A percentile compares a stretch with the other conserved stretches of the same genome.
Conservation (phyloP, 2,888 invertebrate species). For the Meganola albula region DNA sequence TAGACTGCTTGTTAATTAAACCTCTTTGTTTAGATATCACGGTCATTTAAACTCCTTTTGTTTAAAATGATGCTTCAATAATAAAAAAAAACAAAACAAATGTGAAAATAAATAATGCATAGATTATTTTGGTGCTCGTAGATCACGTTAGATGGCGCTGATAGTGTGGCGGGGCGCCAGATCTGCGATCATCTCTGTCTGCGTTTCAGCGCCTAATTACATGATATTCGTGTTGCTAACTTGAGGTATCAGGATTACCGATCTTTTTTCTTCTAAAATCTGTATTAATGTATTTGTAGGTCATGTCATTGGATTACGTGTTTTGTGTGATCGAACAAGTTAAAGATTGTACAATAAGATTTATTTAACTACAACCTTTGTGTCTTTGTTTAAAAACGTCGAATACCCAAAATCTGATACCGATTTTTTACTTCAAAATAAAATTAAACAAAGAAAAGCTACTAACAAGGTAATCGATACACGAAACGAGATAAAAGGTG, state of each 20-base stretch:
- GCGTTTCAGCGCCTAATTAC: slow-evolving; percentile 58
- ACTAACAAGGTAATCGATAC: slow-evolving; percentile 22
- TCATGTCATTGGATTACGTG: too few relatives aligned
- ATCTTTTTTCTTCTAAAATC: slow-evolving; percentile 25
- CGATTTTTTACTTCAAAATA: not conserved
- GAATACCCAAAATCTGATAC: too few relatives aligned
- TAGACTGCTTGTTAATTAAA: slow-evolving; percentile 63
- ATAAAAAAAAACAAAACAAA: too few relatives aligned
- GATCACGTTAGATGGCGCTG: slow-evolving; percentile 69
- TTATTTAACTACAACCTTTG: too few relatives aligned
- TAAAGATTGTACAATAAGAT: too few relatives aligned
- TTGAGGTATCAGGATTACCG: slow-evolving; percentile 19
- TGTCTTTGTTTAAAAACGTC: too few relatives aligned
- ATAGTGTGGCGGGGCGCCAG: slow-evolving; percentile 67
- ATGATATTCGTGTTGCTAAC: slow-evolving; percentile 39
- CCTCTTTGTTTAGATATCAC: slow-evolving; percentile 41
- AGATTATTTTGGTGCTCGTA: slow-evolving; percentile 53
- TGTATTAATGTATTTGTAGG: too few relatives aligned
- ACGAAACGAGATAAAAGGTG: slow-evolving; percentile 19
- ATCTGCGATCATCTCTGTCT: slow-evolving; percentile 53
- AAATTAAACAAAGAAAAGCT: slow-evolving; percentile 7
- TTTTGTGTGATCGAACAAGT: too few relatives aligned
- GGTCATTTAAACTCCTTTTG: slow-evolving; percentile 27
- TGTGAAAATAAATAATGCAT: slow-evolving; percentile 20
- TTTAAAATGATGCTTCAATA: slow-evolving; percentile 7